Evolutionary conservation across 23 tunicate genomes (phyloP), one percentile per base, ranked within the genome.

Genomic region (Aplidium turbinatum): DNA sequence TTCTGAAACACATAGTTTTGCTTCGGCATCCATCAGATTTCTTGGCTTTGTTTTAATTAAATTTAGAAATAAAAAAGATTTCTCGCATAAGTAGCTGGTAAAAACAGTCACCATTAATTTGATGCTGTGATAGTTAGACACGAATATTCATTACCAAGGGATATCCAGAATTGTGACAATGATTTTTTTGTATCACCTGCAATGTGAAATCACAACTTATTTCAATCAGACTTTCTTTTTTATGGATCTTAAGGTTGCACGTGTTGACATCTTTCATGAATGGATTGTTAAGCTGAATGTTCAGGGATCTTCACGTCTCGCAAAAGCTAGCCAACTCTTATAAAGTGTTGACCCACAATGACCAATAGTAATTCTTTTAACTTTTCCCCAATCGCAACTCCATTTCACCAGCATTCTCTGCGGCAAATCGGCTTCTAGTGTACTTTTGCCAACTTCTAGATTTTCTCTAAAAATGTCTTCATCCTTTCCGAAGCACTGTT

Each of bases 1-100:
- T 26, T 54, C 22, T 54, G 61, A 54, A 54, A 54, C 61, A 54
- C 61, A n/a, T 54, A 54, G 61, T n/a, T 54, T 20, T 54, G 61
- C 22, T 20, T 54, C 61, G 61, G 61, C 61, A 54, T 16, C 22
- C 61, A 9, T 5, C 20, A 36, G 68, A 60, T 60, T 27, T 60
- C 68, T 60, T 27, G 30, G 35, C 68, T 60, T 60, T 60, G 68
- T 60, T 60, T 60, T 60, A 60, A 60, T 26, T 60, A 30, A 60
- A 26, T 9, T 25, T 54, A 60, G 36, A 13, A 38, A 27, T 60
- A 38, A 60, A 30, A 60, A 60, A 30, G 36, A 26, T 60, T 4
- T 60, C 68, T 60, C 68, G 68, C 36, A 26, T 26, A 60, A 30
- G 13, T 26, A 30, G 9, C 20, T 27, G 36, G 35, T 60, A 28